Evolutionary conservation across 35 echinoderm and acorn worm genomes (phyloP), one percentile per base, ranked within the genome.

Genomic region (Lytechinus pictus): DNA sequence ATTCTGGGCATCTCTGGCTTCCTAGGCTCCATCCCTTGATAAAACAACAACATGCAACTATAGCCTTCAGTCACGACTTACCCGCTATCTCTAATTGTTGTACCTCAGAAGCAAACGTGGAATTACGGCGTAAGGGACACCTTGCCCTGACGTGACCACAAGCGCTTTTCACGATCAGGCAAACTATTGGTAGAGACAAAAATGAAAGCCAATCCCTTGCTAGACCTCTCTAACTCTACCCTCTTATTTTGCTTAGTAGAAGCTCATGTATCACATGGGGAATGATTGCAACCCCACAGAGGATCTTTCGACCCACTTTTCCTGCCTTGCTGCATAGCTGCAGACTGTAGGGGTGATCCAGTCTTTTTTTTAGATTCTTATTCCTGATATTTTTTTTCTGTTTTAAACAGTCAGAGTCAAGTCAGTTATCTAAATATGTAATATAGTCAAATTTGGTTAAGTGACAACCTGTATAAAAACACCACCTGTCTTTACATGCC

Each of bases 291-390:
- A 24, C 88, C 24, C 88, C 88, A 90, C 13, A 5, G 88, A 90
- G 88, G 88, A 54, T 90, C 66, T 79, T 90, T 90, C 16, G 88
- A 90, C 88, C 88, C 88, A 90, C 0, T 90, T 90, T 90, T 21
- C 14, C 27, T 14, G 52, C 88, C 28, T 52, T 12, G 16, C 88
- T 8, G 52, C 88, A 29, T 19, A 79, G 29, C 88, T 44, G 33
- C 29, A 12, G 88, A 90, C 28, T 29, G 52, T 90, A 54, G 52
- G n/a, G 28, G 52, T 90, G 88, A 90, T 90, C 88, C 88, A 90
- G 52, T 54, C 88, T 52, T 54, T 88, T 44, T 51, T 90, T 90
- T 21, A n/a, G 28, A 10, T 10, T 10, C 52, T 27, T 52, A 14
- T 27, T 21, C 52, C 52, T 90, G 28, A 54, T 44, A 52, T 90